Conservation (phyloP, 2,113 vertebrate species). For the Sclerurus mexicanus region DNA sequence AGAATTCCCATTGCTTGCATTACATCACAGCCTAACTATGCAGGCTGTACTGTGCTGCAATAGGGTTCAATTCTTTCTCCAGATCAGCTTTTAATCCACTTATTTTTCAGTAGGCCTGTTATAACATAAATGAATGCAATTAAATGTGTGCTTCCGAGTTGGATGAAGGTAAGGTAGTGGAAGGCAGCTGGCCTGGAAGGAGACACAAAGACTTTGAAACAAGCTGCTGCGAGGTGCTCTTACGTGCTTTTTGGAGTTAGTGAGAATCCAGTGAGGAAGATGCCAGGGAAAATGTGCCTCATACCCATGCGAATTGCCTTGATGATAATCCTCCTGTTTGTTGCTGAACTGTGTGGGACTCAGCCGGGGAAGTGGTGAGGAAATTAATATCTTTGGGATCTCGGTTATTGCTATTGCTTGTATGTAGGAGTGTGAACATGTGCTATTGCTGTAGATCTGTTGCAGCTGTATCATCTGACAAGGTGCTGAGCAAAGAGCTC, state of each 20-base stretch:
- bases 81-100: conserved; percentile 38
- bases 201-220: not conserved
- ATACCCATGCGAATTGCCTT: not conserved
- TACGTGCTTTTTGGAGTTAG: not conserved
- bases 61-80: not conserved
- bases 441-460: not conserved
- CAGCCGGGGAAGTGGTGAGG: not conserved
- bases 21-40: not conserved
- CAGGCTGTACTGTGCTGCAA: not conserved
- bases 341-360: not conserved
- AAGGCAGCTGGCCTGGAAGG: not conserved
- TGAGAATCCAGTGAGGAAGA: not conserved
- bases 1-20: not conserved
- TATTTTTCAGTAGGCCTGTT: conserved; percentile 10
- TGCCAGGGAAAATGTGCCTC: not conserved
- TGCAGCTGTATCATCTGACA: not conserved
- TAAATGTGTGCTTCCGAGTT: conserved; percentile 8
- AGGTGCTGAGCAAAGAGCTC: not conserved
- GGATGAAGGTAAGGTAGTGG: not conserved
- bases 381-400: not conserved
- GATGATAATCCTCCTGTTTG: not conserved
- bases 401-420: not conserved
- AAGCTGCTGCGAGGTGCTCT: not conserved
- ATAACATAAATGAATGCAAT: conserved; percentile 33
- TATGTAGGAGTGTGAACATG: not conserved